Base-by-base conservation (phyloP, 2,888 invertebrate genomes). In the Lordiphosa andalusiaca region DNA sequence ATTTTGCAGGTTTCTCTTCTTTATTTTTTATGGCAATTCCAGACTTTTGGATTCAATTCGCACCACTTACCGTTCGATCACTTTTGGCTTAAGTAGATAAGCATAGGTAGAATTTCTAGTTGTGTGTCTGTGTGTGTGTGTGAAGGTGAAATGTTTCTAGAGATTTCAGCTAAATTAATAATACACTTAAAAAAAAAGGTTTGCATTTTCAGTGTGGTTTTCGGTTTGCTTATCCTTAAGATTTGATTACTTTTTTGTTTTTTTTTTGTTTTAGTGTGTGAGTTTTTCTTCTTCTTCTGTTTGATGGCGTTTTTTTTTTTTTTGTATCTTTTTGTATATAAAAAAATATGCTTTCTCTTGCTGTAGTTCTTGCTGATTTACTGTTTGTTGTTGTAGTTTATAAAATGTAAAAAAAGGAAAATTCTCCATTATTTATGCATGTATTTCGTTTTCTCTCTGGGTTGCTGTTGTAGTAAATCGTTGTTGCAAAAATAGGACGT, bases 401-500 rank as follows among this genome's bases (percentile, higher is more conserved):
- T 56, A 84, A 84, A 85, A 84, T 84, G 85, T 85, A 84, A 84
- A 86, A 73, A 84, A 84, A 85, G 65, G 76, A 76, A 76, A 73
- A 78, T 61, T 61, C 42, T 60, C 40, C 23, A 51, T 63, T 37
- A 48, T 65, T 51, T 59, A 44, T 57, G 53, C 64, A 53, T 66
- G 49, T 49, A 16, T 16, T 16, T 16, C 16, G 16, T 48, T 58
- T 21, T 48, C 64, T 62, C 57, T 67, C 42, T 58, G 53, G 46
- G 54, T n/a, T n/a, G n/a, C n/a, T 1, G 16, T 46, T 60, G 71
- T 87, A 83, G 85, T 87, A 87, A 87, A 87, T 87, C 87, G 86
- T 89, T 88, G 88, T 88, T 89, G 88, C 88, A 89, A 89, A 88
- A 89, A 88, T 88, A 89, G 89, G 89, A 89, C 89, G 88, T 89